These are phyloP conservation scores for Sebastes alutus DNA, from an alignment of 2,797 vertebrate genomes.

Conservation along the genomic window DNA sequence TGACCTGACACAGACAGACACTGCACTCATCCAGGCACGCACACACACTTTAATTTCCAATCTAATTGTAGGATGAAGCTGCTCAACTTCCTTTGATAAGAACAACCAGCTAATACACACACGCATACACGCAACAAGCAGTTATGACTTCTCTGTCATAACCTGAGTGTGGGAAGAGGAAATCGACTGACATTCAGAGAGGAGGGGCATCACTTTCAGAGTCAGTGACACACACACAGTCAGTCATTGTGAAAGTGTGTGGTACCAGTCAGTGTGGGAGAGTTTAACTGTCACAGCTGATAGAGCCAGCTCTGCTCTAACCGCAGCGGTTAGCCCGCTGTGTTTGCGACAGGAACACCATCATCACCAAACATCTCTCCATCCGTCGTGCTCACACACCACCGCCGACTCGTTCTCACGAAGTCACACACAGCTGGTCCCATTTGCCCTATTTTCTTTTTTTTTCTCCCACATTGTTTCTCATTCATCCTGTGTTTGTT, in stretches of 20 bases:
- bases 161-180: constrained; percentile 62
- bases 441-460: constrained; percentile 31
- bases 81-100: constrained; percentile 20
- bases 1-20: constrained; percentile 49
- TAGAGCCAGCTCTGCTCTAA: constrained; percentile 31
- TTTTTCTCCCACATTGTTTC: neutral
- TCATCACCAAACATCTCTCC: constrained; percentile 54
- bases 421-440: constrained; percentile 55
- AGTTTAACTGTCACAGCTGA: constrained; percentile 69
- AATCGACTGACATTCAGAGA: constrained; percentile 29
- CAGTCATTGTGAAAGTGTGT: constrained; percentile 72
- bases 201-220: constrained; percentile 41
- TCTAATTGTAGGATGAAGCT: constrained; percentile 12
- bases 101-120: neutral
- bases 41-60: constrained; percentile 12
- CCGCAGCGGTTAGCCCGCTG: constrained; percentile 55
- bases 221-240: constrained; percentile 2
- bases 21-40: constrained; percentile 13
- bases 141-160: constrained; percentile 29
- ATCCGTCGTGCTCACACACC: constrained; percentile 57
- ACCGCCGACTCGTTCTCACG: constrained; percentile 53
- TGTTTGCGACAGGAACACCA: constrained; percentile 58
- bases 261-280: constrained; percentile 41
- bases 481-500: neutral
- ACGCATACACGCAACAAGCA: constrained; percentile 2